These are phyloP conservation scores for Ormyrus labotus DNA, from an alignment of 2,888 invertebrate genomes.

Conservation along the genomic window DNA sequence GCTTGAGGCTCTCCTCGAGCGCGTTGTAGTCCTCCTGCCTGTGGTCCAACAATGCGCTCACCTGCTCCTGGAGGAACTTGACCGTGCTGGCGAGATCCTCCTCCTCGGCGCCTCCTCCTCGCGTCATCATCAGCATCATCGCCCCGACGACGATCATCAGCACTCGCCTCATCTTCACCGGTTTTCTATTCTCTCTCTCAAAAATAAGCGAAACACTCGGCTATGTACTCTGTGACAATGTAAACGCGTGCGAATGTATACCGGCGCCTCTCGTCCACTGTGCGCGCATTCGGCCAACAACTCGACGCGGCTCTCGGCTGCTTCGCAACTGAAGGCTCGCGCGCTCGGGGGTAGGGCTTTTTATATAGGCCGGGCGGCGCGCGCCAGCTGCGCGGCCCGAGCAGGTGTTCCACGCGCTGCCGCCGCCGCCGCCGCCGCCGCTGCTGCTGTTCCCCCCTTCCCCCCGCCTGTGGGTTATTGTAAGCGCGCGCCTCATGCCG, in stretches of 20 bases:
- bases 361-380: conserved; percentile 48
- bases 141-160: neutral
- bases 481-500: neutral
- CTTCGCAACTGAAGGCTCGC: conserved; percentile 46
- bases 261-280: too few species aligned
- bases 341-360: conserved; percentile 39
- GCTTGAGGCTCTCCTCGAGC: conserved; percentile 77
- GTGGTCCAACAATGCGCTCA: conserved; percentile 77
- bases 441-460: neutral
- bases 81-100: conserved; percentile 75
- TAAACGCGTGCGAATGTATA: too few species aligned
- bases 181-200: conserved; percentile 3
- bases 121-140: neutral
- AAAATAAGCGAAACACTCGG: neutral
- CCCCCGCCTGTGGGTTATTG: neutral
- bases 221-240: too few species aligned
- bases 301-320: conserved; percentile 15
- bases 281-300: too few species aligned
- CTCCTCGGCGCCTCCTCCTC: neutral
- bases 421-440: conserved; percentile 20
- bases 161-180: neutral
- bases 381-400: conserved; percentile 22
- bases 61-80: conserved; percentile 77
- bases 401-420: conserved; percentile 45
- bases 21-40: conserved; percentile 78